Percentiles rank a stretch among this genome's conserved stretches.
phyloP scores from a whole-genome alignment of 2,888 invertebrate species.

The Orthosia cruda region DNA sequence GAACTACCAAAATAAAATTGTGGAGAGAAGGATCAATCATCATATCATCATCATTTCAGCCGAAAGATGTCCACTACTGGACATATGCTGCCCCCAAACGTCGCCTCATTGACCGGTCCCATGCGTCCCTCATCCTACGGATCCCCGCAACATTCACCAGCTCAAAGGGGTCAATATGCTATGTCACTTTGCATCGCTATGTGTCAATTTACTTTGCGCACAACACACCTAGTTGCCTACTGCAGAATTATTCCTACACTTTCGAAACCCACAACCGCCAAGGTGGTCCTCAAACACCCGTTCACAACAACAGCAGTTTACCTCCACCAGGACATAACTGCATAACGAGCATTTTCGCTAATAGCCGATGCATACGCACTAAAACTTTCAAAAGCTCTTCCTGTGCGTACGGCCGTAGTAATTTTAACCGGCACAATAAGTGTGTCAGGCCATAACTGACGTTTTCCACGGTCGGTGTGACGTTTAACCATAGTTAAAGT shows the following conservation, averaged over 20 bases:
- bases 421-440: conserved; percentile 56
- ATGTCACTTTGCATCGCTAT: too few relatives aligned
- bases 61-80: too few relatives aligned
- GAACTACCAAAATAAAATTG: too few relatives aligned
- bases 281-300: conserved; percentile 48
- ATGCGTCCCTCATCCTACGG: too few relatives aligned
- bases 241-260: background rate
- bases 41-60: too few relatives aligned
- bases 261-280: conserved; percentile 19
- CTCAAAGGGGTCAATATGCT: too few relatives aligned
- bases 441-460: conserved; percentile 55
- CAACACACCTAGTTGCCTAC: background rate
- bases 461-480: conserved; percentile 56
- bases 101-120: too few relatives aligned
- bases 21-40: too few relatives aligned
- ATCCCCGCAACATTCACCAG: too few relatives aligned
- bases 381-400: conserved; percentile 55
- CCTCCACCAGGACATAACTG: conserved; percentile 43
- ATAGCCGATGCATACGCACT: conserved; percentile 57
- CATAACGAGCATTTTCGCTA: conserved; percentile 54
- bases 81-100: too few relatives aligned
- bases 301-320: conserved; percentile 32
- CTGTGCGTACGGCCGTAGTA: conserved; percentile 47
- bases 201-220: too few relatives aligned
- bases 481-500: conserved; percentile 49